phyloP scores from a whole-genome alignment of 2,888 invertebrate genomes.

The Gryllus longicercus region DNA sequence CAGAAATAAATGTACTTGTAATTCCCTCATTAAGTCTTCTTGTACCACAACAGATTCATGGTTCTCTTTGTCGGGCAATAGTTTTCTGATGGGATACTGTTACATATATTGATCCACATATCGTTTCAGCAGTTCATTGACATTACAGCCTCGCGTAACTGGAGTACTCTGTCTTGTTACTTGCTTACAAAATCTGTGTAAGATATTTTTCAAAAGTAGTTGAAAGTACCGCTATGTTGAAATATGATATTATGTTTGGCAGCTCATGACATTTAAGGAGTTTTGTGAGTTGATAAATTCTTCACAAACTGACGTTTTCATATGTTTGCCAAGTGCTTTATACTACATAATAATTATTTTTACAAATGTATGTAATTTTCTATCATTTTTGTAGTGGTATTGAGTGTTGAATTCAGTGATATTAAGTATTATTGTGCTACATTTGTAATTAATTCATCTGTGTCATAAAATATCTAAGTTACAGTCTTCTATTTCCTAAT shows the following conservation, averaged over 20 bases:
- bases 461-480: too few species aligned
- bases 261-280: background rate
- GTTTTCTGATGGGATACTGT: background rate
- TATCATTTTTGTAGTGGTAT: too few species aligned
- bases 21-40: background rate
- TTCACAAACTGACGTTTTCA: too few species aligned
- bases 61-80: background rate
- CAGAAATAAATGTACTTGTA: too few species aligned
- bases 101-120: conserved; percentile 3
- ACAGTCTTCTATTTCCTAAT: too few species aligned
- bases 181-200: background rate
- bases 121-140: background rate
- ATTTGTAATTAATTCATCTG: too few species aligned
- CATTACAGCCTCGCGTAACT: background rate
- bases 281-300: too few species aligned
- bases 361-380: too few species aligned
- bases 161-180: background rate
- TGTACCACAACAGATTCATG: background rate
- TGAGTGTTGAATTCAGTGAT: too few species aligned
- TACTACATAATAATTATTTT: too few species aligned
- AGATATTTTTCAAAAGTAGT: background rate
- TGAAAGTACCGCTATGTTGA: background rate
- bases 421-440: too few species aligned
- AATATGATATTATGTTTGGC: background rate
- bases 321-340: too few species aligned